phyloP scores from a whole-genome alignment of 2,888 invertebrate species.

The Synanthedon andrenaeformis region DNA sequence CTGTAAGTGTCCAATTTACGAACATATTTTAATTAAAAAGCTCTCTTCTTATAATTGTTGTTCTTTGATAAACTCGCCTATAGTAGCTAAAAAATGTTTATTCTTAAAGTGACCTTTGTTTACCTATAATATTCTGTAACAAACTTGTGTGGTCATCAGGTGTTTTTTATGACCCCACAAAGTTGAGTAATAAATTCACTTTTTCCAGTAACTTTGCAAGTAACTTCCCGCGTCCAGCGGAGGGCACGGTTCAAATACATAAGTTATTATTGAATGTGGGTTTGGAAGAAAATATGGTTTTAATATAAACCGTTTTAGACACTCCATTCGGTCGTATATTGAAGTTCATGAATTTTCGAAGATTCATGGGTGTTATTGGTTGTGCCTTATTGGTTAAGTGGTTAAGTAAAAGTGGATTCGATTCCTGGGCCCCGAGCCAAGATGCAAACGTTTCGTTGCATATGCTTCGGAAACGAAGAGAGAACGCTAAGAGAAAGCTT shows the following conservation, averaged over 20 bases:
- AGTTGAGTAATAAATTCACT: constrained; percentile 14
- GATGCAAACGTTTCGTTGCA: too few species aligned
- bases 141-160: constrained; percentile 13
- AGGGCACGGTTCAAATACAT: constrained; percentile 4
- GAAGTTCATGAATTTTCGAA: background rate
- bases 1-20: too few species aligned
- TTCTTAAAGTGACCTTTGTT: background rate
- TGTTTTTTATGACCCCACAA: constrained; percentile 17
- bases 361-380: too few species aligned
- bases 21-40: too few species aligned
- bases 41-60: too few species aligned
- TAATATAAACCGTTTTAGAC: background rate
- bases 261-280: constrained; percentile 1
- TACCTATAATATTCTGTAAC: constrained; percentile 18
- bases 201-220: constrained; percentile 6
- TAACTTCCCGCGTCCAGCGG: constrained; percentile 8
- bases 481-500: too few species aligned
- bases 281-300: background rate
- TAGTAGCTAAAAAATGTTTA: too few species aligned
- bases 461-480: too few species aligned
- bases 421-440: too few species aligned
- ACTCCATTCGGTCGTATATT: background rate
- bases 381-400: too few species aligned
- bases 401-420: too few species aligned
- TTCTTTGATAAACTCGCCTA: too few species aligned